Evolutionary conservation across 2,113 vertebrate species (phyloP).

Genomic region (Sclerurus mexicanus): DNA sequence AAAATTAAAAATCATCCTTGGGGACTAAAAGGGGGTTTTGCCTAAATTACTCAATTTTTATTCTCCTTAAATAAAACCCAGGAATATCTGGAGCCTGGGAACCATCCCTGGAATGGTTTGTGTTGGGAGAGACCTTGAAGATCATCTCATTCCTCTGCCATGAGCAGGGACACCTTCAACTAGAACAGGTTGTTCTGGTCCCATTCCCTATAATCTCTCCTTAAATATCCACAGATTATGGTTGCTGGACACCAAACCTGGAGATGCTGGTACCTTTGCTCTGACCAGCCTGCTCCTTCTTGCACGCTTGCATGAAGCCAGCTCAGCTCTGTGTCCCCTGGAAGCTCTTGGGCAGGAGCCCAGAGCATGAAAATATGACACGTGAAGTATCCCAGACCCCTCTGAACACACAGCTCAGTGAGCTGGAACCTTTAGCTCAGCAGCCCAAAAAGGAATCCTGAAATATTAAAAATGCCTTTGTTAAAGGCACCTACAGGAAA

Average conservation of each 20-base stretch:
- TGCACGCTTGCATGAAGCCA: not conserved
- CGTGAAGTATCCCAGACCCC: not conserved
- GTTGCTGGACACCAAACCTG: not conserved
- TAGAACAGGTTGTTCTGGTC: not conserved
- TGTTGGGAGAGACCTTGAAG: not conserved
- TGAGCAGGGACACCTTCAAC: not conserved
- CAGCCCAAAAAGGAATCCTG: not conserved
- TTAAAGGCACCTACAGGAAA: not conserved
- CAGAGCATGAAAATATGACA: not conserved
- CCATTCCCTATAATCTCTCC: not conserved
- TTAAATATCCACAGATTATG: not conserved
- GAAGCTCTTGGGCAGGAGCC: not conserved
- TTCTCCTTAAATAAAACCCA: not conserved
- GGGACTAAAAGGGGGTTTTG: not conserved
- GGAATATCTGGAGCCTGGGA: not conserved
- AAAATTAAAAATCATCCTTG: not conserved
- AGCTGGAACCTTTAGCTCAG: slow-evolving; percentile 25
- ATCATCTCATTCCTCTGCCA: fast-evolving
- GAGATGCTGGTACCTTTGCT: not conserved
- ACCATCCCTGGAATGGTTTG: not conserved
- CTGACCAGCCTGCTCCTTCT: not conserved
- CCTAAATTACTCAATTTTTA: not conserved
- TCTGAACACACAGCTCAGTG: not conserved
- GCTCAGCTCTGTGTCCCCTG: not conserved
- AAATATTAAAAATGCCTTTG: not conserved